Evolutionary conservation across 2,888 invertebrate species (phyloP).

Genomic region (Dynastes grantii): DNA sequence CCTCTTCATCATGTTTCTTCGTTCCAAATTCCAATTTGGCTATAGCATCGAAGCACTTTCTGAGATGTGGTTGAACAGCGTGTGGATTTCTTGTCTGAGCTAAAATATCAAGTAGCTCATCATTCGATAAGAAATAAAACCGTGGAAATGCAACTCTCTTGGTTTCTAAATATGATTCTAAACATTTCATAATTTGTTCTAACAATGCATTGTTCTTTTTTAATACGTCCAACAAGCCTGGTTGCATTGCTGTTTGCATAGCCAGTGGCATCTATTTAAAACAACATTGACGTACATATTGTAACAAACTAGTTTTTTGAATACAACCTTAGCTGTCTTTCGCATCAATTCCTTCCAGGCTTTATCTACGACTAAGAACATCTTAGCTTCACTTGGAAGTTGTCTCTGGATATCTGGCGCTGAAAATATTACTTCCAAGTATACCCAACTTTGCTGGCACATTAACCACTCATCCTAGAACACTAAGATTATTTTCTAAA

Average conservation of each 20-base stretch:
- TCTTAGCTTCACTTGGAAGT: conserved; percentile 90
- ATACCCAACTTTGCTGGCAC: conserved; percentile 95
- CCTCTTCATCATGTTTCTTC: conserved; percentile 73
- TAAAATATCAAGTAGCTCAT: conserved; percentile 90
- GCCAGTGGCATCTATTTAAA: conserved; percentile 80
- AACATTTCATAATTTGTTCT: conserved; percentile 91
- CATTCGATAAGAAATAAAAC: conserved; percentile 93
- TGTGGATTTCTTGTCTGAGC: conserved; percentile 90
- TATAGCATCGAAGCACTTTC: conserved; percentile 92
- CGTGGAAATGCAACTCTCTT: conserved; percentile 91
- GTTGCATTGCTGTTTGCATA: conserved; percentile 84
- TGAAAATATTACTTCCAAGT: conserved; percentile 94
- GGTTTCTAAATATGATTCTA: conserved; percentile 91
- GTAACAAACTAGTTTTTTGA: background rate
- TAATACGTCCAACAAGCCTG: conserved; percentile 80
- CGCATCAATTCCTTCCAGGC: conserved; percentile 93
- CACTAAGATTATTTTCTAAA: conserved; percentile 32
- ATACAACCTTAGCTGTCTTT: conserved; percentile 80
- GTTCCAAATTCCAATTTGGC: conserved; percentile 84
- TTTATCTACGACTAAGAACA: conserved; percentile 90
- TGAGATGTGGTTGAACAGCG: conserved; percentile 91
- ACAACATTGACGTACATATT: background rate
- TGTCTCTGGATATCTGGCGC: conserved; percentile 96
- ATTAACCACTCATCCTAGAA: conserved; percentile 89
- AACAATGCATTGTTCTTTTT: conserved; percentile 83